Conservation (phyloP, 2,888 invertebrate species). For the Gortyna flavago region DNA sequence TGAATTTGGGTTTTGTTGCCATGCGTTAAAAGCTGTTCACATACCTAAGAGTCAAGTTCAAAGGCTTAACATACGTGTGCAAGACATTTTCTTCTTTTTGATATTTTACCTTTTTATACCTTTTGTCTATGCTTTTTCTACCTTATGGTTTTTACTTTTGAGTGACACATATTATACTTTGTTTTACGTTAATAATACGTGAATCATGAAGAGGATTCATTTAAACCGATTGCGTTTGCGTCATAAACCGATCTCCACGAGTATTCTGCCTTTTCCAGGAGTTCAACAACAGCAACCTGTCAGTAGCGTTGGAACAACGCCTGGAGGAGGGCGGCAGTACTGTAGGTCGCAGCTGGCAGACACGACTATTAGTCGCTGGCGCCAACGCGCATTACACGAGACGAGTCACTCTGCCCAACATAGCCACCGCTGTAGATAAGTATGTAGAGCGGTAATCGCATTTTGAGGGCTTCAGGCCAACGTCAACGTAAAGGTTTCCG, state of each 20-base stretch:
- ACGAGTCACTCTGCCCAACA: conserved; percentile 92
- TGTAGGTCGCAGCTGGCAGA: conserved; percentile 92
- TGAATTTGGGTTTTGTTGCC: neutral
- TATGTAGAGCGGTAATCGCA: conserved; percentile 52
- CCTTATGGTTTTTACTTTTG: too few species aligned
- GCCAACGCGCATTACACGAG: conserved; percentile 97
- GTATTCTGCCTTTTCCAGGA: conserved; percentile 72
- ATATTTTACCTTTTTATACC: too few species aligned
- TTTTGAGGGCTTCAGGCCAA: neutral
- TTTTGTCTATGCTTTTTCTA: too few species aligned
- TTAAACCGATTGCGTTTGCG: too few species aligned
- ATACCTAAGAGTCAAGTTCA: neutral
- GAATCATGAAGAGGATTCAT: neutral
- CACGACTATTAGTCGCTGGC: conserved; percentile 94
- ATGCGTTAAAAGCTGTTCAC: neutral
- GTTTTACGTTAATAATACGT: too few species aligned
- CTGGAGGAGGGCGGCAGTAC: conserved; percentile 86
- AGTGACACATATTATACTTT: too few species aligned
- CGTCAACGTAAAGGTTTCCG: neutral
- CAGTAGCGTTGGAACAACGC: conserved; percentile 85
- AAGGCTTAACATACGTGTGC: neutral
- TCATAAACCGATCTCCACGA: neutral
- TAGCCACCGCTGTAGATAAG: conserved; percentile 92
- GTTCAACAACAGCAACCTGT: conserved; percentile 84
- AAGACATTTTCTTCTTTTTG: too few species aligned